Percentiles rank a stretch among this genome's conserved stretches.
Evolutionary conservation across 2,888 invertebrate genomes (phyloP).

Genomic region (Drosophila anomalata): DNA sequence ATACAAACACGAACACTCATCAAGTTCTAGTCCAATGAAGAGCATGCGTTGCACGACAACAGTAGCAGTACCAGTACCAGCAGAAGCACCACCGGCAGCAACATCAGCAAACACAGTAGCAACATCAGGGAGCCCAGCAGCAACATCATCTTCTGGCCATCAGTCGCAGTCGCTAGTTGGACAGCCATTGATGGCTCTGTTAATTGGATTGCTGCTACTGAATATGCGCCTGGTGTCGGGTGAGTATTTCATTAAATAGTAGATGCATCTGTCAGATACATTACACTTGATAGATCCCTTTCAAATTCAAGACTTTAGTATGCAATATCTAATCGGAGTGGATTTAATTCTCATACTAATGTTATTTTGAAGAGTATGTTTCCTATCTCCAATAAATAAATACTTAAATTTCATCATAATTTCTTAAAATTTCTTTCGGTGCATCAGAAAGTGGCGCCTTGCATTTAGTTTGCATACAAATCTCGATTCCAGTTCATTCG

Average conservation of each 20-base stretch:
- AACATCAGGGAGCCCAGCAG: slow-evolving; percentile 18
- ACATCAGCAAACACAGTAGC: slow-evolving; percentile 31
- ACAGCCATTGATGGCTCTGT: slow-evolving; percentile 79
- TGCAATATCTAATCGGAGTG: too few species aligned
- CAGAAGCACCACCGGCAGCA: slow-evolving; percentile 26
- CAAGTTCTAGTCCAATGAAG: slow-evolving; percentile 69
- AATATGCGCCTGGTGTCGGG: slow-evolving; percentile 78
- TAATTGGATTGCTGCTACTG: slow-evolving; percentile 81
- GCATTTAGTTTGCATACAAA: slow-evolving; percentile 18
- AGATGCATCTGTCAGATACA: slow-evolving; percentile 15
- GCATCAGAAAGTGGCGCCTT: slow-evolving; percentile 6
- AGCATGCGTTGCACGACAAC: slow-evolving; percentile 43
- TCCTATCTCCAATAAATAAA: not conserved
- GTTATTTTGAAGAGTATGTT: too few species aligned
- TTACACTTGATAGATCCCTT: slow-evolving; percentile 21
- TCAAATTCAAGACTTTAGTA: not conserved
- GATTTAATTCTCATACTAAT: too few species aligned
- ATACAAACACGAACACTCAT: slow-evolving; percentile 47
- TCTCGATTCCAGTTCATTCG: slow-evolving; percentile 42
- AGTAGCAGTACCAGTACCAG: slow-evolving; percentile 23
- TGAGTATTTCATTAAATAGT: slow-evolving; percentile 62
- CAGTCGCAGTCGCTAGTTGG: slow-evolving; percentile 49
- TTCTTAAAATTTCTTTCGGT: not conserved
- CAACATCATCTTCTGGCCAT: slow-evolving; percentile 31
- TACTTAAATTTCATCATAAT: not conserved